Evolutionary conservation across 1,140 invertebrate species (phyloP).

Genomic region (Maconellicoccus hirsutus): DNA sequence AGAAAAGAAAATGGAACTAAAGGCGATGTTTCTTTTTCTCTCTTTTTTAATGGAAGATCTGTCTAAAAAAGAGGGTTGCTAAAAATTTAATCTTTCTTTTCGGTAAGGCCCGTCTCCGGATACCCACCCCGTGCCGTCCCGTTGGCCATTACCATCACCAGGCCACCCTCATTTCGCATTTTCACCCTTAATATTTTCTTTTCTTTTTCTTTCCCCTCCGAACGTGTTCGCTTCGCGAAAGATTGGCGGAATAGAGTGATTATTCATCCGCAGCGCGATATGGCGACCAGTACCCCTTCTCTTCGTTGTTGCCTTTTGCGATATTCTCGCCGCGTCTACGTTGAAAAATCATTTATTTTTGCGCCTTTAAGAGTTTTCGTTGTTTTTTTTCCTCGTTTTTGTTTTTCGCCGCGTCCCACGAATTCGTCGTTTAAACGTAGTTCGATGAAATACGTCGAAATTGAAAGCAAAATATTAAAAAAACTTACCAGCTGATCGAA

Average conservation of each 20-base stretch:
- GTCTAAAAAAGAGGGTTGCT: conserved; percentile 28
- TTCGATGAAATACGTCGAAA: neutral
- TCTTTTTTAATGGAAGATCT: conserved; percentile 26
- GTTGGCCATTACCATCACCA: conserved; percentile 20
- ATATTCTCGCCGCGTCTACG: neutral
- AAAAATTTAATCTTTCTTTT: conserved; percentile 28
- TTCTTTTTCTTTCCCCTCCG: conserved; percentile 28
- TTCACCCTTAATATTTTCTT: conserved; percentile 25
- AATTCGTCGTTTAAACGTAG: neutral
- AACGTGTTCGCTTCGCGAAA: conserved; percentile 11
- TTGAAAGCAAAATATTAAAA: too few species aligned
- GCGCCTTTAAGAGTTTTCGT: conserved; percentile 10
- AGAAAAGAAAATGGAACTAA: conserved; percentile 17
- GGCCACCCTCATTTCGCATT: conserved; percentile 20
- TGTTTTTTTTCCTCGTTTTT: neutral
- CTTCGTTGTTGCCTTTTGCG: neutral
- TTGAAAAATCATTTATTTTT: conserved; percentile 20
- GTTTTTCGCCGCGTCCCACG: neutral
- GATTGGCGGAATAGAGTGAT: conserved; percentile 6
- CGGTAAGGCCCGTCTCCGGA: conserved; percentile 4
- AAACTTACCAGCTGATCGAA: too few species aligned
- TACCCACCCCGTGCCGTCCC: neutral
- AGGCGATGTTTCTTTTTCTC: conserved; percentile 27
- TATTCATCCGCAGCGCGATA: conserved; percentile 13
- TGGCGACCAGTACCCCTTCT: conserved; percentile 11